Conservation (phyloP, 2,113 vertebrate genomes). For the Pituophis catenifer region DNA sequence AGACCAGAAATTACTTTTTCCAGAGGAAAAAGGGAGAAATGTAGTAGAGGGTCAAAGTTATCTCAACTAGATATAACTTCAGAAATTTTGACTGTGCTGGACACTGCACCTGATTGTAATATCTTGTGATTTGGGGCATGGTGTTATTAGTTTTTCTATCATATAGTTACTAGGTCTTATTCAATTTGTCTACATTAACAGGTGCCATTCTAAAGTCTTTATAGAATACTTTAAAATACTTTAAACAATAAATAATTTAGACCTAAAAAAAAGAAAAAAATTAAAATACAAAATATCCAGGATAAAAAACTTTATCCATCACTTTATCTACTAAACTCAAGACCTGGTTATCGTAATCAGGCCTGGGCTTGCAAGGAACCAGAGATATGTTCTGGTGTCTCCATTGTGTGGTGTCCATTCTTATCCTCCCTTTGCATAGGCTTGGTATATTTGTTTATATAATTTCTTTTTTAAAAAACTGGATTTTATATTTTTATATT, state of each 20-base stretch:
- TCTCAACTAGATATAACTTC: constrained; percentile 9
- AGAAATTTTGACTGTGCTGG: constrained; percentile 25
- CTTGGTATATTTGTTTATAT: not conserved
- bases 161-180: not conserved
- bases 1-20: not conserved
- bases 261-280: not conserved
- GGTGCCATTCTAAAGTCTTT: not conserved
- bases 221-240: not conserved
- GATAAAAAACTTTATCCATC: not conserved
- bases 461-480: not conserved
- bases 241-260: not conserved
- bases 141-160: not conserved
- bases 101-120: not conserved
- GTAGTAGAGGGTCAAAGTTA: not conserved
- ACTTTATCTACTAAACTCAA: not conserved
- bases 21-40: not conserved
- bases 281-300: not conserved
- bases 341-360: not conserved
- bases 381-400: not conserved
- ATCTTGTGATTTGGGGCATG: not conserved
- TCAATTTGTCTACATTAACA: not conserved
- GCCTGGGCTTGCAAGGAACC: not conserved
- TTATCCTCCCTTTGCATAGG: not conserved
- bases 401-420: not conserved
- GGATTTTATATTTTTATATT: not conserved